Conservation (phyloP, 2,888 invertebrate species). For the Mesopsocus fuscifrons region DNA sequence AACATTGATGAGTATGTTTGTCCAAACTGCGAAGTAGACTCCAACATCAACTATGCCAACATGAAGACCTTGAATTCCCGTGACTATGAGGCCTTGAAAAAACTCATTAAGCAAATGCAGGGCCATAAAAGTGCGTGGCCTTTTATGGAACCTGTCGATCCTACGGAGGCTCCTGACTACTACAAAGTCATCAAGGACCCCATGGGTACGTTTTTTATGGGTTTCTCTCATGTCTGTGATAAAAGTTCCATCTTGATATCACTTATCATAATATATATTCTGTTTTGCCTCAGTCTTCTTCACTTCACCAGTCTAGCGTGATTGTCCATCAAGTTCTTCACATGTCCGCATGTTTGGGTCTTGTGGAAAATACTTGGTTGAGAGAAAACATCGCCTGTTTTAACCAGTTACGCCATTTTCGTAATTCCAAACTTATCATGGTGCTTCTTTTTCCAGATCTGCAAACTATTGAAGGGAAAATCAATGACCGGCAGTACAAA, state of each 20-base stretch:
- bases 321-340: no score
- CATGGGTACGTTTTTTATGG: conserved; percentile 51
- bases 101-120: conserved; percentile 77
- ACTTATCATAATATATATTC: no score
- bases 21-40: conserved; percentile 85
- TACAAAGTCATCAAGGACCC: conserved; percentile 90
- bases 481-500: conserved; percentile 63
- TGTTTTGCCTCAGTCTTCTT: no score
- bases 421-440: no score
- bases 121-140: conserved; percentile 94
- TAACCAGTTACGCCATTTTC: no score
- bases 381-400: no score
- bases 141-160: conserved; percentile 93
- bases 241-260: no score
- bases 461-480: conserved; percentile 74
- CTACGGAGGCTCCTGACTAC: conserved; percentile 90
- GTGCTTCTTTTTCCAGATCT: conserved; percentile 83
- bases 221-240: conserved; percentile 11
- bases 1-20: conserved; percentile 92
- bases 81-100: conserved; percentile 66
- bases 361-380: no score
- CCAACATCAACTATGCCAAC: conserved; percentile 74
- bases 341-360: no score
- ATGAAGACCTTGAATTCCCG: conserved; percentile 62
- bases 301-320: conserved; percentile 1